Base-by-base conservation (phyloP, 2,797 vertebrate species). In the Cirrhinus mrigala region DNA sequence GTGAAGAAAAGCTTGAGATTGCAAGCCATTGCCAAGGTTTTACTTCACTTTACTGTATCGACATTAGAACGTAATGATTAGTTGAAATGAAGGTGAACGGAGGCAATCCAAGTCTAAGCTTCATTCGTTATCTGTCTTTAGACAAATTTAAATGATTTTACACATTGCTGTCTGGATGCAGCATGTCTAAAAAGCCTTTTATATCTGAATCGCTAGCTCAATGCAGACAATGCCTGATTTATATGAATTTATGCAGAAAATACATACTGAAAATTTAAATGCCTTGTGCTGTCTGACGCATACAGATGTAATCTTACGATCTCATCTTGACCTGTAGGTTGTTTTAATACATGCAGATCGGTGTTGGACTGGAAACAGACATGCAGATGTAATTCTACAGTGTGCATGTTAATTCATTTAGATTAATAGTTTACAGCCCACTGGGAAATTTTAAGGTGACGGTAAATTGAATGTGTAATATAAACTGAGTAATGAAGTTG, bases 391-490 rank as follows among this genome's bases (percentile, higher is more conserved):
- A 64, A 64, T 66, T 73, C 46, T 80, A 74, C 77, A 27, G 22
- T 74, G 56, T 80, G 77, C 77, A 80, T 80, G 29, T 80, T 79
- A 80, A 80, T 79, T 80, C 56, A 50, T 80, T 73, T 64, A 74
- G 44, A 80, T 73, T 66, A 85, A 73, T 80, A 79, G 27, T 80
- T 60, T 85, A 46, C 54, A 54, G 69, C 66, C 84, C 84, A 64
- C 56, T 80, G 84, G 84, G 77, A 80, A 74, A 80, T 85, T 80
- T 85, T 85, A 80, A 73, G 44, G 46, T 62, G 69, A 73, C 4
- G 29, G 58, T 80, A 85, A 85, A 85, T 50, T 85, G 77, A 80
- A 80, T 73, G 40, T 85, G 73, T 79, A 85, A 80, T 73, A 85
- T 64, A 80, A 85, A 85, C 68, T 66, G 69, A 44, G 77, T 80